Conservation (phyloP, 2,797 vertebrate species). For the Taenioides sp. region DNA sequence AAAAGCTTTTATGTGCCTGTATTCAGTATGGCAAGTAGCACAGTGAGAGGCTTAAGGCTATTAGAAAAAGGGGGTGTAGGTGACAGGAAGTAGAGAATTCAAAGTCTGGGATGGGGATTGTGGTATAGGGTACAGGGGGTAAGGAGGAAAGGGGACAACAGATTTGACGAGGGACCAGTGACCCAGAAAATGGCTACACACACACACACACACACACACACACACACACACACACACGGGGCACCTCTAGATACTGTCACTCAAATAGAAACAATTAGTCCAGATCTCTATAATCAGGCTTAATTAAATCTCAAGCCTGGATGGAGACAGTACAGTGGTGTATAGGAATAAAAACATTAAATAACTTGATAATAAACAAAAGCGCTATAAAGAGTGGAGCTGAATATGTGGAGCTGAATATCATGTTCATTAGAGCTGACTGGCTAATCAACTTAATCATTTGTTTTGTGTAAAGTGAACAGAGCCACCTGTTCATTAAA, state of each 20-base stretch:
- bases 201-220: too few relatives aligned
- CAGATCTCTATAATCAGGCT: constrained; percentile 80
- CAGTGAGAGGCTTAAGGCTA: constrained; percentile 57
- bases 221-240: constrained; percentile 54
- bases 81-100: constrained; percentile 55
- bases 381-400: constrained; percentile 22
- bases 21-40: constrained; percentile 38
- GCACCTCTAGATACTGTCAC: constrained; percentile 72
- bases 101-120: constrained; percentile 36
- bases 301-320: constrained; percentile 78
- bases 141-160: constrained; percentile 52
- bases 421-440: constrained; percentile 61
- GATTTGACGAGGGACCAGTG: constrained; percentile 67
- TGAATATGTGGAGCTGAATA: constrained; percentile 48
- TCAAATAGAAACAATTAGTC: constrained; percentile 89
- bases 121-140: constrained; percentile 17
- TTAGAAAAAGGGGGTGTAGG: constrained; percentile 42
- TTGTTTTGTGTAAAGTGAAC: constrained; percentile 44
- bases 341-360: constrained; percentile 56
- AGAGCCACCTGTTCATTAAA: constrained; percentile 42
- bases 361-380: constrained; percentile 36
- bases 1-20: constrained; percentile 25
- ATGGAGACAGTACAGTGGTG: constrained; percentile 58
- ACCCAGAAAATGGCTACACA: constrained; percentile 79
- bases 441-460: constrained; percentile 56